phyloP scores from a whole-genome alignment of 1,140 invertebrate genomes.

The Dinothrombium tinctorium region DNA sequence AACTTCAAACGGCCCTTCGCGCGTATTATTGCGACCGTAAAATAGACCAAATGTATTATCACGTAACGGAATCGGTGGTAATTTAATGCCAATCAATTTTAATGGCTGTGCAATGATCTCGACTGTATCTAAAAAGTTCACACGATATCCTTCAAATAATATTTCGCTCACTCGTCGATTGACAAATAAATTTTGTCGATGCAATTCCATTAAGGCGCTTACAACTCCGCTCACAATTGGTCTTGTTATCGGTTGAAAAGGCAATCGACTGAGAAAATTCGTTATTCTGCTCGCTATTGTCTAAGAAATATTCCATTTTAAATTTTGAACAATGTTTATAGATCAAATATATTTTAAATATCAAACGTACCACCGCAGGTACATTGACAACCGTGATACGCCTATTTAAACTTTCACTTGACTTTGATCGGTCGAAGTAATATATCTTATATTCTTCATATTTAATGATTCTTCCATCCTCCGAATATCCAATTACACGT shows the following conservation, averaged over 20 bases:
- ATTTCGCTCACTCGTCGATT: neutral
- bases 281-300: neutral
- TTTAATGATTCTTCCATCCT: conserved; percentile 2
- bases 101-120: conserved; percentile 1
- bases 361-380: conserved; percentile 6
- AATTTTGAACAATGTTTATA: too few relatives aligned
- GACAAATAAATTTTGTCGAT: neutral
- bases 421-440: conserved; percentile 2
- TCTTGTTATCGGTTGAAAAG: neutral
- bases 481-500: neutral
- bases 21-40: conserved; percentile 7
- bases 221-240: neutral
- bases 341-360: neutral
- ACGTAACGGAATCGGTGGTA: conserved; percentile 5
- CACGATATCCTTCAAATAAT: neutral
- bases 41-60: conserved; percentile 12
- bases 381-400: conserved; percentile 9
- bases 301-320: neutral
- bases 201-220: neutral
- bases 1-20: conserved; percentile 10
- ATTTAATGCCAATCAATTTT: neutral
- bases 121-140: conserved; percentile 7
- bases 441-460: conserved; percentile 6
- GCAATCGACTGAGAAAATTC: neutral
- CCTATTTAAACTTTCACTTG: neutral